Base-by-base conservation (phyloP, 2,797 vertebrate genomes). In the Bradypodion ventrale region DNA sequence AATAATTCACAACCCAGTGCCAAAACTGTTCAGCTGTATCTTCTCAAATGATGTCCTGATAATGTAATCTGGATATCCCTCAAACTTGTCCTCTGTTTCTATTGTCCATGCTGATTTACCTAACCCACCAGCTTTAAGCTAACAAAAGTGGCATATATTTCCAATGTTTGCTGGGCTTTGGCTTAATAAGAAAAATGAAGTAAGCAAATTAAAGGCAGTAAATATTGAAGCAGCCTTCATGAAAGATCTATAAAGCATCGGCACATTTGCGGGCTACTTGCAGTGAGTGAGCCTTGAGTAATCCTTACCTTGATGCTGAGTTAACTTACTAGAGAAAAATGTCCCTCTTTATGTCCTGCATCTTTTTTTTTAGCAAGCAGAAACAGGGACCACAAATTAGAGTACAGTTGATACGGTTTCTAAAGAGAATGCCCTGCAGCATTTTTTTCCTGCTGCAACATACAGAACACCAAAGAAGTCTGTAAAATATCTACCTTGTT, bases 151-250 rank as follows among this genome's bases (percentile, higher is more conserved):
- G 35, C 81, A 89, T 80, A 37, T 68, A 83, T 56, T 89, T 84
- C 84, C 82, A 90, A 65, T 75, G 63, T 35, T 78, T 25, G 77
- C n/a, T 86, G 68, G 0, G 66, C 73, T 83, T 92, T 84, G 85
- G 90, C 92, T 92, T 95, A 95, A 95, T 95, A 92, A 95, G 89
- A 91, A 94, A n/a, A 95, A 95, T 92, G 92, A 95, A 92, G 89
- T 91, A 94, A 95, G 94, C 95, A 95, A 96, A 96, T 95, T 95
- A 95, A 95, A 95, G 92, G 92, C 93, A 94, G 94, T 94, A 42
- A 94, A 95, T 95, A 95, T 94, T 94, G 95, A 95, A 95, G 93
- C 90, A 90, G 89, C 92, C 93, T 93, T 94, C 94, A 90, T 75
- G 89, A 89, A 75, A 94, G 90, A 96, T 95, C 95, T 94, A 95